These are phyloP conservation scores for Phthorimaea operculella DNA, from an alignment of 1,140 invertebrate genomes.

Conservation along the genomic window DNA sequence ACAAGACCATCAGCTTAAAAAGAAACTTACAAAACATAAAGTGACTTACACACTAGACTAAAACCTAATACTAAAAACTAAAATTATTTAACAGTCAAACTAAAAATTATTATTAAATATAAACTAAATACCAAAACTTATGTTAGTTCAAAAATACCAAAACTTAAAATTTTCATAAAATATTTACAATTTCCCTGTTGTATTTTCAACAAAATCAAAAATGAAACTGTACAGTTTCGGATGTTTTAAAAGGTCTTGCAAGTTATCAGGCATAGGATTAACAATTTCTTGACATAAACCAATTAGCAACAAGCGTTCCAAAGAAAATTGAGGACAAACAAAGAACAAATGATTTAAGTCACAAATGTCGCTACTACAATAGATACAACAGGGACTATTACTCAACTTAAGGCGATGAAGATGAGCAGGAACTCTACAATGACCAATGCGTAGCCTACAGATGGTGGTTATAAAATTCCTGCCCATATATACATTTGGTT, in stretches of 20 bases:
- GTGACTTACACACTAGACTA: too few relatives aligned
- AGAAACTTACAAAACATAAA: too few relatives aligned
- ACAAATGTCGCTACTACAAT: background rate
- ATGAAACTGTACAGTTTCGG: background rate
- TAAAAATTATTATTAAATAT: too few relatives aligned
- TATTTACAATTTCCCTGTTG: too few relatives aligned
- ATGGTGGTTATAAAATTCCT: slow-evolving; percentile 5
- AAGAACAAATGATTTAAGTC: slow-evolving; percentile 10
- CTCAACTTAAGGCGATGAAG: slow-evolving; percentile 3
- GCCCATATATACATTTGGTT: background rate
- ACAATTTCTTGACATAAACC: slow-evolving; percentile 1
- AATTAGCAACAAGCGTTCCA: slow-evolving; percentile 6
- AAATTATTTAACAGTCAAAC: too few relatives aligned
- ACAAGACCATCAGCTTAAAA: too few relatives aligned
- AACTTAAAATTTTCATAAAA: too few relatives aligned
- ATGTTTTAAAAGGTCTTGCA: background rate
- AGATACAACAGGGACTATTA: background rate
- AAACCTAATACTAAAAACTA: too few relatives aligned
- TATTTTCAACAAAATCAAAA: background rate
- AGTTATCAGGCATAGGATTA: background rate
- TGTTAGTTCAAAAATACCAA: too few relatives aligned
- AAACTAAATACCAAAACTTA: too few relatives aligned
- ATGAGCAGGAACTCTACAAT: slow-evolving; percentile 9
- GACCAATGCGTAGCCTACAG: slow-evolving; percentile 9
- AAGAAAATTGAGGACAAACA: slow-evolving; percentile 2